These are phyloP conservation scores for Chelmon rostratus DNA, from an alignment of 2,797 vertebrate species.

Conservation along the genomic window DNA sequence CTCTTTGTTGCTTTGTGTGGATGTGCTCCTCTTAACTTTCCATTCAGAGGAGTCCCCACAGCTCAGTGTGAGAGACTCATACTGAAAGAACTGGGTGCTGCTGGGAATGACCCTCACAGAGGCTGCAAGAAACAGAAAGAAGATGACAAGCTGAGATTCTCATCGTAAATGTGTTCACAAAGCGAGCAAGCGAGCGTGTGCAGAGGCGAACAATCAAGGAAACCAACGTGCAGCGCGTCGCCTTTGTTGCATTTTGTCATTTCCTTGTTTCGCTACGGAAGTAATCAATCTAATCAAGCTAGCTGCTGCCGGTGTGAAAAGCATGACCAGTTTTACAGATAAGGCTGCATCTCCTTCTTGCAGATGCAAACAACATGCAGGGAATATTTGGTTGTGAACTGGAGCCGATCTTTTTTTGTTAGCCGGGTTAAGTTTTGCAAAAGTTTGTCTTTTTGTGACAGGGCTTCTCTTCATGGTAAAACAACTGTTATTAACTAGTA, in stretches of 20 bases:
- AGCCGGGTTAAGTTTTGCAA: neutral
- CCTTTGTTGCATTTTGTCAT: neutral
- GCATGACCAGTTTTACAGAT: neutral
- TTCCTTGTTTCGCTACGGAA: neutral
- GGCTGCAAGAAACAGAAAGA: neutral
- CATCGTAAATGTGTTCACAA: neutral
- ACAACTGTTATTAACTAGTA: too few relatives aligned
- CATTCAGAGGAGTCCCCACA: conserved; percentile 11
- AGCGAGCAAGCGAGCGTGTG: too few relatives aligned
- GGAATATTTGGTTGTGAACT: neutral
- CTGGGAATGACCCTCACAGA: neutral
- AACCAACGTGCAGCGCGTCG: neutral
- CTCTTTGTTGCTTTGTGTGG: accelerated
- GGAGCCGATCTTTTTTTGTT: neutral
- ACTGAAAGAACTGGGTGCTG: conserved; percentile 6
- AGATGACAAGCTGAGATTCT: neutral
- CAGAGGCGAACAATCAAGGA: neutral
- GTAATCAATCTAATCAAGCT: neutral
- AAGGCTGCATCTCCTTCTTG: neutral
- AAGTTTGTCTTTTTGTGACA: too few relatives aligned
- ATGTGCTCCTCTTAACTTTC: conserved; percentile 21
- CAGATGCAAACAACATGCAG: neutral
- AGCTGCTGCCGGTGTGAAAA: too few relatives aligned
- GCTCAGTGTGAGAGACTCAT: neutral
- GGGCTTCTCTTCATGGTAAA: too few relatives aligned